A percentile compares a stretch with the other conserved stretches of the same genome.
Evolutionary conservation across 2,797 vertebrate genomes (phyloP).

Genomic region (Microchirus variegatus): DNA sequence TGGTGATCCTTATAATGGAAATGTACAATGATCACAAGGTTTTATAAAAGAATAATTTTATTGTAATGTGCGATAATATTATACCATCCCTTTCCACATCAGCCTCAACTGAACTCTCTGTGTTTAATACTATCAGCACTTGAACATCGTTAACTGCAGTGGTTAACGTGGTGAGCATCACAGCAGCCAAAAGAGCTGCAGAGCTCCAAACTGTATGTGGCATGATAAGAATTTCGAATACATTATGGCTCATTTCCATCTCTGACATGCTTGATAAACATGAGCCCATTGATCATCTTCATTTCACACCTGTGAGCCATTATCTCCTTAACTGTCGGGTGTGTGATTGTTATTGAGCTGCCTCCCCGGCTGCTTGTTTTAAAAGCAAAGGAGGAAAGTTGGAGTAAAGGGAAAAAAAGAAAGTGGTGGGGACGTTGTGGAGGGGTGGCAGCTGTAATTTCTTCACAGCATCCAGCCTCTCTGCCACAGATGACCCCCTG

Average conservation of each 20-base stretch:
- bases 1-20: too few relatives aligned
- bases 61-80: too few relatives aligned
- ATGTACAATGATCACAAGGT: too few relatives aligned
- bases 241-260: slow-evolving; percentile 8
- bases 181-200: not conserved
- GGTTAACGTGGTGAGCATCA: not conserved
- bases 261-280: slow-evolving; percentile 7
- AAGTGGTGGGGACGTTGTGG: not conserved
- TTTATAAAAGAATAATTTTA: too few relatives aligned
- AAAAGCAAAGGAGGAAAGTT: slow-evolving; percentile 7
- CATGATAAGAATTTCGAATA: not conserved
- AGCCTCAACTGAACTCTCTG: too few relatives aligned
- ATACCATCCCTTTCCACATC: too few relatives aligned
- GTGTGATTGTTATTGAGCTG: not conserved
- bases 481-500: slow-evolving; percentile 65
- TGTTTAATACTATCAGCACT: too few relatives aligned
- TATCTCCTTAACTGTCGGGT: slow-evolving; percentile 10
- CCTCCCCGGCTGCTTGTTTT: not conserved
- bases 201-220: not conserved
- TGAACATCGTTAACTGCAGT: too few relatives aligned
- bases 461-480: slow-evolving; percentile 43
- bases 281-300: slow-evolving; percentile 16
- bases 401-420: not conserved
- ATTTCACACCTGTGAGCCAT: slow-evolving; percentile 11
- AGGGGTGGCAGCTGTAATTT: slow-evolving; percentile 38